Base-by-base conservation (phyloP, 2,113 vertebrate genomes). In the Rhinolophus ferrumequinum region DNA sequence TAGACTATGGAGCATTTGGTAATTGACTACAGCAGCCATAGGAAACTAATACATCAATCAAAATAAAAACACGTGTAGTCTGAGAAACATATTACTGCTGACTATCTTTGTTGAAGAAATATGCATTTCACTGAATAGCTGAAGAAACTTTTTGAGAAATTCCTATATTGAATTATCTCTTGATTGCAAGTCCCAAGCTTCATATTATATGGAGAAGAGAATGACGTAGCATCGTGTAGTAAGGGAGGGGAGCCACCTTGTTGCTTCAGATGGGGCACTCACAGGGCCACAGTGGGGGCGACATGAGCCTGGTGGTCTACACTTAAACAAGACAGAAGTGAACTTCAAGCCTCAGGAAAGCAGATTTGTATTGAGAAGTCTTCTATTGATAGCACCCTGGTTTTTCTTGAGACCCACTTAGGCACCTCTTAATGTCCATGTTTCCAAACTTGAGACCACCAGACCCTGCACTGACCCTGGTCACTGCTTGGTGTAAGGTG, bases 251-350 rank as follows among this genome's bases (percentile, higher is more conserved):
- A 58, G 35, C 21, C 35, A 0, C 38, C 54, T 21, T 1, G 3
- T 22, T 33, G 38, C 35, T 35, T 12, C 3, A 3, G 24, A 8
- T 14, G 15, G 24, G 10, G 9, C 1, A 5, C 5, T 13, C 28
- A 5, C 2, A 2, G n/a, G 2, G 22, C 18, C 47, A 24, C 47
- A 28, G 14, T 10, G 10, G 12, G 14, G 24, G 22, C 67, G 11
- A 2, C 33, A 10, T 10, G 38, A 38, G 21, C 58, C 26, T 0
- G 2, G 33, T 2, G 6, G 5, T 8, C 38, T 24, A 24, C 1
- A 0, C 14, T 21, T 6, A 13, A 41, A 6, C 0, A 16, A 35
- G 47, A 10, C 58, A 24, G 66, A 2, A 5, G 8, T 30, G 19
- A 38, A 35, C 70, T 11, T 22, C 6, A 21, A 60, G 10, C 77